A percentile compares a stretch with the other conserved stretches of the same genome.
Evolutionary conservation across 1,140 invertebrate species (phyloP).

Genomic region (Ylistrum balloti): DNA sequence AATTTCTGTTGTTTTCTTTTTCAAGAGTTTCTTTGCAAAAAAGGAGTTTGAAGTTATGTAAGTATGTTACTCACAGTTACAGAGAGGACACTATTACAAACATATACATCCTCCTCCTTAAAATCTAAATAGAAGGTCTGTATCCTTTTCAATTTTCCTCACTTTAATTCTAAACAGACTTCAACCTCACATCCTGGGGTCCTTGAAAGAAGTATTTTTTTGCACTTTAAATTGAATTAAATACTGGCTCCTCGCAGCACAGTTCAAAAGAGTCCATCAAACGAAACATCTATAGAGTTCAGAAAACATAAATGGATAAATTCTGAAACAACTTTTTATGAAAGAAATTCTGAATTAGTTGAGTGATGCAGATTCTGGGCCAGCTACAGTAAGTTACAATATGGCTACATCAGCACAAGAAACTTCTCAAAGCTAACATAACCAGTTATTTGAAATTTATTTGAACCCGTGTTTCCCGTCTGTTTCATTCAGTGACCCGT

Average conservation of each 20-base stretch:
- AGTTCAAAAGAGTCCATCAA: conserved; percentile 1
- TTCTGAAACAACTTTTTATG: neutral
- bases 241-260: neutral
- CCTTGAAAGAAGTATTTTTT: neutral
- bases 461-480: too few relatives aligned
- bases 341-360: neutral
- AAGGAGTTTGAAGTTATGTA: too few relatives aligned
- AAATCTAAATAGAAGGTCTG: neutral
- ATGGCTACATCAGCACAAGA: too few relatives aligned
- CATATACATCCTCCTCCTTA: neutral
- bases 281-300: neutral
- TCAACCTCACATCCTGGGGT: neutral
- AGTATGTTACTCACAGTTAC: neutral
- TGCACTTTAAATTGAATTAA: neutral
- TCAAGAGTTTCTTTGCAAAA: too few relatives aligned
- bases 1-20: too few relatives aligned
- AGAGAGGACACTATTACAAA: neutral
- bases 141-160: neutral
- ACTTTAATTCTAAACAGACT: neutral
- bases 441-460: too few relatives aligned
- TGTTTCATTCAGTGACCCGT: too few relatives aligned
- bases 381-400: too few relatives aligned
- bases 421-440: too few relatives aligned
- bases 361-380: neutral
- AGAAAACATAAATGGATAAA: neutral